Base-by-base conservation (phyloP, 2,888 invertebrate genomes). In the Bedellia somnulentella region DNA sequence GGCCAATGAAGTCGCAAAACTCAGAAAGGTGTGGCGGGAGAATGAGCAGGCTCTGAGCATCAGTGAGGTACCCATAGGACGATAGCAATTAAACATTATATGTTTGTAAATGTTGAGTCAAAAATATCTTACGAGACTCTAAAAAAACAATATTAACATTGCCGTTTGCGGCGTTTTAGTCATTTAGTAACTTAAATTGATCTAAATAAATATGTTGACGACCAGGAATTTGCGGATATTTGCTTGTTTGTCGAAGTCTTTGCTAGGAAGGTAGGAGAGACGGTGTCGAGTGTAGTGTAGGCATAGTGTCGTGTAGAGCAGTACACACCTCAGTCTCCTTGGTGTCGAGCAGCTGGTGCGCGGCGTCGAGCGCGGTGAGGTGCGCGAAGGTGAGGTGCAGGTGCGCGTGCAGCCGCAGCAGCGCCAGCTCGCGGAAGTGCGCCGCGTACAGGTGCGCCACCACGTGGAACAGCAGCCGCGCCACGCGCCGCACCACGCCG, bases 381-480 rank as follows among this genome's bases (percentile, higher is more conserved):
- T 97, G 96, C 73, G 92, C 92, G 81, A 95, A 96, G 51, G 97
- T 90, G 78, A 93, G 88, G 81, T 97, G 96, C 71, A 97, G 86
- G 79, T 97, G 96, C 60, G 93, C 89, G 80, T 96, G 95, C 63
- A 97, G 82, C 49, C 91, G 89, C 68, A 97, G 83, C 64, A 92
- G 82, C 60, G 92, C 89, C 52, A 96, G 87, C 80, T 95, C 93
- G 75, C 91, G 86, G 82, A 95, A 96, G 84, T 98, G 97, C 77
- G 92, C 89, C 67, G 94, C 93, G 81, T 97, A 96, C 70, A 97
- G 82, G 81, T 98, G 97, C 70, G 95, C 95, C 81, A 97, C 84
- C 71, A 97, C 95, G 80, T 96, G 96, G 83, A 94, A 95, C 80
- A 95, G 84, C 78, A 95, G 85, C 66, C 94, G 89, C 78, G 92